These are phyloP conservation scores for Drosophila tripunctata DNA, from an alignment of 2,888 invertebrate species.

Conservation along the genomic window DNA sequence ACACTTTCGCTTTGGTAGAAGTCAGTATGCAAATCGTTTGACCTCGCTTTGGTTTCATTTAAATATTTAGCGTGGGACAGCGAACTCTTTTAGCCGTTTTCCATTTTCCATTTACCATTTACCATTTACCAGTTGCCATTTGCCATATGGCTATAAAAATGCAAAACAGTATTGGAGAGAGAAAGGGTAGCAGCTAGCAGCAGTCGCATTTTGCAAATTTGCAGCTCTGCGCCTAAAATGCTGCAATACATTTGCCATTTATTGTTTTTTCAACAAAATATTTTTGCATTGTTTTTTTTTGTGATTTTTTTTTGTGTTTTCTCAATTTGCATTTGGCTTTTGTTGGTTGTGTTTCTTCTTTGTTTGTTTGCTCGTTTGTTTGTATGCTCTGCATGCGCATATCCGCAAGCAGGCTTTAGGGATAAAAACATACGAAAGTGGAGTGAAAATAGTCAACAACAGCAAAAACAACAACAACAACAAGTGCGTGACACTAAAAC, in stretches of 20 bases:
- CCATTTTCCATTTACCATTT: constrained; percentile 62
- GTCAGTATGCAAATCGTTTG: constrained; percentile 61
- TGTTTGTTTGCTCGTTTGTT: constrained; percentile 28
- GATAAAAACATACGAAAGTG: constrained; percentile 75
- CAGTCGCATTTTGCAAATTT: constrained; percentile 63
- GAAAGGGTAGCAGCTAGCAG: background rate
- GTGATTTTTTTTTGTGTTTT: no score
- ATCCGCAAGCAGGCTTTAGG: constrained; percentile 78
- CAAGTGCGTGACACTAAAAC: constrained; percentile 39
- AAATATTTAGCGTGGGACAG: constrained; percentile 61
- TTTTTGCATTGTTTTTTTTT: constrained; percentile 21
- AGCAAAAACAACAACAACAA: constrained; percentile 29
- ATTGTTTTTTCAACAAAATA: constrained; percentile 73
- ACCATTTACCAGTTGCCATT: constrained; percentile 66
- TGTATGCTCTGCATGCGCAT: constrained; percentile 43
- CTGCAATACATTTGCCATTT: constrained; percentile 76
- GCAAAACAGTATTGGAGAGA: constrained; percentile 44
- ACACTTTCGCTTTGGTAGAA: background rate
- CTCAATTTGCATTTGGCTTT: constrained; percentile 35
- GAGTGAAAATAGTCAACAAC: constrained; percentile 70
- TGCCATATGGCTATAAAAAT: constrained; percentile 75
- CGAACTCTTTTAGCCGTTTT: no score
- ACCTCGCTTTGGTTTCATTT: constrained; percentile 70
- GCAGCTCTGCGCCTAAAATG: constrained; percentile 74
- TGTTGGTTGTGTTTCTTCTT: constrained; percentile 45